These are phyloP conservation scores for Odiellus spinosus DNA, from an alignment of 2,888 invertebrate species.

Conservation along the genomic window DNA sequence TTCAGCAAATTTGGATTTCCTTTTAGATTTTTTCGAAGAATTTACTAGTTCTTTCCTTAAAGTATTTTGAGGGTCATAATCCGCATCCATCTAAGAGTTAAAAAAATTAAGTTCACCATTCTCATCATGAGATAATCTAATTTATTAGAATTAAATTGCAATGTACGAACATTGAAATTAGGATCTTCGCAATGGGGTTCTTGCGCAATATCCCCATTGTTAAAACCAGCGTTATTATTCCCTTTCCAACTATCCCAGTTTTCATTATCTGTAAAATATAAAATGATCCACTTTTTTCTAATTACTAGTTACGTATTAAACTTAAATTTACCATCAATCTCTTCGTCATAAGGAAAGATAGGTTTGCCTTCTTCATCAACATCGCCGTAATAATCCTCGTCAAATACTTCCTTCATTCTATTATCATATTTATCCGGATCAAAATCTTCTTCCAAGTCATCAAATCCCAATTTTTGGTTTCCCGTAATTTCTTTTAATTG, in stretches of 20 bases:
- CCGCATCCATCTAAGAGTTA: conserved; percentile 63
- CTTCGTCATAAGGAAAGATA: conserved; percentile 62
- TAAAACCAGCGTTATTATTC: conserved; percentile 21
- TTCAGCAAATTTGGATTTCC: conserved; percentile 56
- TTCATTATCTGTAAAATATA: conserved; percentile 30
- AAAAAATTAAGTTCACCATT: conserved; percentile 2
- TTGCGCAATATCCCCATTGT: conserved; percentile 45
- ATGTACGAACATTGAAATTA: conserved; percentile 49
- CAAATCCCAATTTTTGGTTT: conserved; percentile 49
- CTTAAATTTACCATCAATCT: conserved; percentile 30
- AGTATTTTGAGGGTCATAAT: conserved; percentile 46
- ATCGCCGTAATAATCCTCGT: conserved; percentile 66
- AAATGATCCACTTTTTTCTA: too few relatives aligned
- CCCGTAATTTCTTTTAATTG: conserved; percentile 77
- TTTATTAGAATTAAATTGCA: background rate
- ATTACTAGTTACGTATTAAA: background rate
- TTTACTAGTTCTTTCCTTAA: conserved; percentile 41
- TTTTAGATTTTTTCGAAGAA: conserved; percentile 20
- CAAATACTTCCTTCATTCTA: conserved; percentile 65
- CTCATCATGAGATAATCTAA: background rate
- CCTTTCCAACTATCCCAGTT: conserved; percentile 51
- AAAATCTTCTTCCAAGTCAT: conserved; percentile 62
- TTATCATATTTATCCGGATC: conserved; percentile 73
- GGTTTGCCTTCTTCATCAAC: conserved; percentile 58
- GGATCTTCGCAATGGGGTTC: conserved; percentile 39